These are phyloP conservation scores for Celastrina argiolus DNA, from an alignment of 2,888 invertebrate genomes.

Conservation along the genomic window DNA sequence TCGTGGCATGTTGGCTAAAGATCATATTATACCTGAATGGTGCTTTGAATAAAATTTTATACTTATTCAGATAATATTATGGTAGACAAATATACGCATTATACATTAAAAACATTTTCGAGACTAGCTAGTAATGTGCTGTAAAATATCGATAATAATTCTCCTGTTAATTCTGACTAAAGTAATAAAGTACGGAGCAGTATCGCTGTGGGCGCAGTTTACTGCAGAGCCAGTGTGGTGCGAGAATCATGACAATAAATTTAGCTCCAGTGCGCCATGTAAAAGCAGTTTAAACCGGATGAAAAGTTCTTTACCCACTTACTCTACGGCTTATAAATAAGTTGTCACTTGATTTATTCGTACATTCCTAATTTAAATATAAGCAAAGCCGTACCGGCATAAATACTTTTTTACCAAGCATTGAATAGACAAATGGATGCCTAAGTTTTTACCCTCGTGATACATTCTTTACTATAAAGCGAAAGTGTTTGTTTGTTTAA, in stretches of 20 bases:
- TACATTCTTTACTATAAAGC: too few species aligned
- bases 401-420: neutral
- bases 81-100: neutral
- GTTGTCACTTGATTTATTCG: slow-evolving; percentile 3
- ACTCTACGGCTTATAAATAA: slow-evolving; percentile 1
- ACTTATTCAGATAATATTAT: neutral
- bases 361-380: neutral
- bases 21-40: too few species aligned
- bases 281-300: slow-evolving; percentile 12
- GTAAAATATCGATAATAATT: slow-evolving; percentile 24
- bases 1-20: too few species aligned
- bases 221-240: slow-evolving; percentile 19
- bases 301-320: slow-evolving; percentile 15
- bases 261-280: slow-evolving; percentile 11
- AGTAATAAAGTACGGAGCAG: slow-evolving; percentile 12
- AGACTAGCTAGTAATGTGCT: slow-evolving; percentile 6
- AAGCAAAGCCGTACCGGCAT: neutral
- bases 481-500: too few species aligned
- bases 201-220: slow-evolving; percentile 18
- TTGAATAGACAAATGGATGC: neutral
- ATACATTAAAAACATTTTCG: neutral
- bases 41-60: too few species aligned
- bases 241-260: slow-evolving; percentile 15
- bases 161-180: slow-evolving; percentile 10
- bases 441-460: too few species aligned